Base-by-base conservation (phyloP, 2,113 vertebrate genomes). In the Hylia prasina region DNA sequence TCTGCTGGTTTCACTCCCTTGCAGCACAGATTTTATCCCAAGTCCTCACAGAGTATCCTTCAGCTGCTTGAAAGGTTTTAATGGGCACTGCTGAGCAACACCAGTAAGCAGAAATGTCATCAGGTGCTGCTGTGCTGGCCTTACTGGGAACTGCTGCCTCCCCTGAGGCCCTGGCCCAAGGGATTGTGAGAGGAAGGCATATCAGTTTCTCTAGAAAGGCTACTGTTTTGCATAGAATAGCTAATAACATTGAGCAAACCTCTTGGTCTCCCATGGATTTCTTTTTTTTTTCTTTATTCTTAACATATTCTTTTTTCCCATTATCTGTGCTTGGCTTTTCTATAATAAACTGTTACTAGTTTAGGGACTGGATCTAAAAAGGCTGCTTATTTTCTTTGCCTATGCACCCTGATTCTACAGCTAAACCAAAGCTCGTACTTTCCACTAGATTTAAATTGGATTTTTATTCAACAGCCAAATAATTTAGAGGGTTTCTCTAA, bases 381-480 rank as follows among this genome's bases (percentile, higher is more conserved):
- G 92, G 13, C 42, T 90, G 51, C 86, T 93, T 96, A 83, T 96
- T 96, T 96, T 95, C 63, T 16, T 90, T 93, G 64, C 79, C 81
- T 92, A 22, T 68, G 44, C 56, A 68, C 48, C 58, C 76, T 89
- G 56, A 71, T 96, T 94, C 93, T 92, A 45, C 82, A 81, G 70
- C 58, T 76, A 81, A 93, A 95, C 42, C 56, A 92, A 89, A 91
- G 82, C 77, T 95, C 71, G 45, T 92, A 58, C 76, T 94, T 92
- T 94, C 72, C 69, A 81, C 69, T 50, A 81, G 79, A 84, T 73
- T 96, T 94, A 96, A 96, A 96, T 96, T 93, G 92, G 90, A 84
- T 96, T 96, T 96, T 96, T 96, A 95, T 96, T 95, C 90, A 92
- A 51, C 65, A 94, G 76, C 47, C 90, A 95, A 94, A 93, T 96